These are phyloP conservation scores for Neotragus pygmaeus DNA, from an alignment of 2,113 vertebrate species.

Conservation along the genomic window DNA sequence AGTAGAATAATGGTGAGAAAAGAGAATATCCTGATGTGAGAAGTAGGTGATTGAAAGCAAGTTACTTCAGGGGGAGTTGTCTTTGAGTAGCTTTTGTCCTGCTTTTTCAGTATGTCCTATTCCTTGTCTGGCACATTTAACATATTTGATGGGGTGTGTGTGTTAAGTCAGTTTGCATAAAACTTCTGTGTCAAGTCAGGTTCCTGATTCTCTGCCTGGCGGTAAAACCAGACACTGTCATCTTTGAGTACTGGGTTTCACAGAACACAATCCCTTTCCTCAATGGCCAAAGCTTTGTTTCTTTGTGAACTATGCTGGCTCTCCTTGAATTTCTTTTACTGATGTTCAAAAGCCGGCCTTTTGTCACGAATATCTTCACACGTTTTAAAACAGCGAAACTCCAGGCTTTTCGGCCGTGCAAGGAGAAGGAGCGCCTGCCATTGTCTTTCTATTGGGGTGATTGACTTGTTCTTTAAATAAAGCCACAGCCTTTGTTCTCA, in stretches of 20 bases:
- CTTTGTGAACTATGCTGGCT: conserved; percentile 44
- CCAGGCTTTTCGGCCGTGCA: conserved; percentile 46
- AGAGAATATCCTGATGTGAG: neutral
- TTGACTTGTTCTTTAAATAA: conserved; percentile 73
- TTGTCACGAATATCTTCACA: conserved; percentile 61
- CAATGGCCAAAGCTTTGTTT: conserved; percentile 6
- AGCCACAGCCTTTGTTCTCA: conserved; percentile 62
- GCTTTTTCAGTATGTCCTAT: neutral
- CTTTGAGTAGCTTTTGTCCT: neutral
- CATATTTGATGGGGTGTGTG: neutral
- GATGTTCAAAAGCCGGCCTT: conserved; percentile 39
- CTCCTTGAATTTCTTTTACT: conserved; percentile 53
- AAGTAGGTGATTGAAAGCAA: neutral
- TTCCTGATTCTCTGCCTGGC: neutral
- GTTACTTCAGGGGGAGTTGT: neutral
- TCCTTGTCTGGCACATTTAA: neutral
- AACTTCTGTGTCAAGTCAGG: neutral
- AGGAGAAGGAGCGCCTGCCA: conserved; percentile 7
- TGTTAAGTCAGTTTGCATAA: conserved; percentile 25
- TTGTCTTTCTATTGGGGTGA: conserved; percentile 59
- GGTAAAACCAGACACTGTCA: neutral
- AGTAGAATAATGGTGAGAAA: neutral
- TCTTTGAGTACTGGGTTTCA: neutral
- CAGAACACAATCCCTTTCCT: neutral
- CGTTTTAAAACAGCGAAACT: conserved; percentile 50